phyloP scores from a whole-genome alignment of 2,888 invertebrate genomes.

The Diploptera punctata region DNA sequence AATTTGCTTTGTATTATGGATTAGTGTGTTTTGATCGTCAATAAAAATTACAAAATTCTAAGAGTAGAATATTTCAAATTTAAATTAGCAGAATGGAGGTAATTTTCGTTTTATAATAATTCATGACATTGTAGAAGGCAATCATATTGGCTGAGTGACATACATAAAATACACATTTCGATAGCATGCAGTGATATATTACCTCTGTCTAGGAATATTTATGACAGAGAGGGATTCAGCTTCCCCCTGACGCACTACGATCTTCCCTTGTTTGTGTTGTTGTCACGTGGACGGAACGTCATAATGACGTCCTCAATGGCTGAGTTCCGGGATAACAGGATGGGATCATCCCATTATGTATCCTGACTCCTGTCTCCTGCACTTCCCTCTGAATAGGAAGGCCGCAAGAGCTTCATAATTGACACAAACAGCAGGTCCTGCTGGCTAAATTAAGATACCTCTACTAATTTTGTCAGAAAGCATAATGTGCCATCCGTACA shows the following conservation, averaged over 20 bases:
- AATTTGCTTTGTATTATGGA: too few relatives aligned
- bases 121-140: neutral
- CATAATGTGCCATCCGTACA: too few relatives aligned
- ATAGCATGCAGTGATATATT: neutral
- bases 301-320: slow-evolving; percentile 30
- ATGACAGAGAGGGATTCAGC: slow-evolving; percentile 14
- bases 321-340: slow-evolving; percentile 29
- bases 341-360: slow-evolving; percentile 24
- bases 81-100: too few relatives aligned
- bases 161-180: neutral
- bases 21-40: too few relatives aligned
- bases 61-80: too few relatives aligned
- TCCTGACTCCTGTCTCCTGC: slow-evolving; percentile 3
- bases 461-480: too few relatives aligned
- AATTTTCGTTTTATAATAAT: slow-evolving; percentile 5
- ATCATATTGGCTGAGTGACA: neutral
- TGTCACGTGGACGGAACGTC: slow-evolving; percentile 26
- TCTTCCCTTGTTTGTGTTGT: slow-evolving; percentile 28
- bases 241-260: slow-evolving; percentile 4
- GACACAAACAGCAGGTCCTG: slow-evolving; percentile 3
- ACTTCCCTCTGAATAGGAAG: neutral
- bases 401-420: slow-evolving; percentile 10
- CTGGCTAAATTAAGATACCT: too few relatives aligned
- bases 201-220: slow-evolving; percentile 11
- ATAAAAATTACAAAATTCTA: too few relatives aligned